Evolutionary conservation across 2,113 vertebrate species (phyloP).

Genomic region (Cacatua alba): DNA sequence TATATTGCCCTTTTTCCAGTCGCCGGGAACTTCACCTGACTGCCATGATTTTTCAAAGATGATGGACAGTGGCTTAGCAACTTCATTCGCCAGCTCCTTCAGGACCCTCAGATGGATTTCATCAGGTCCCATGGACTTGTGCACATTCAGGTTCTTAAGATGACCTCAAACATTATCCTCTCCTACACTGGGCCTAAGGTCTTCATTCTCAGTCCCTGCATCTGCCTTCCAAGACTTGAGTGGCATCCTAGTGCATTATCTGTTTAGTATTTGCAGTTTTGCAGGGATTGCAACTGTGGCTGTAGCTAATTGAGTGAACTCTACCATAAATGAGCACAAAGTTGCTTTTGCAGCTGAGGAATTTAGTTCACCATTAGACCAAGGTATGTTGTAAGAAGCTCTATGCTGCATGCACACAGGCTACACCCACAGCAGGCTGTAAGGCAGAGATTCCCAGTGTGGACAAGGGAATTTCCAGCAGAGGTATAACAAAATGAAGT

Average conservation of each 20-base stretch:
- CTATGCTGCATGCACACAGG: accelerated
- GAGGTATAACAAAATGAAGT: not conserved
- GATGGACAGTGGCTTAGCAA: not conserved
- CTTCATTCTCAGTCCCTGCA: not conserved
- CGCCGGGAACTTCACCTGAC: not conserved
- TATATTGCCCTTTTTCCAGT: no score
- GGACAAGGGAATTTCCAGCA: not conserved
- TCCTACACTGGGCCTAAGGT: not conserved
- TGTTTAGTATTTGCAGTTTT: not conserved
- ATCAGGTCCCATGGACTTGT: not conserved
- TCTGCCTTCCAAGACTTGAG: not conserved
- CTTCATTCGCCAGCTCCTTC: not conserved
- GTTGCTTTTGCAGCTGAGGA: not conserved
- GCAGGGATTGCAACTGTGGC: not conserved
- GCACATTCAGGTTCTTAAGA: not conserved
- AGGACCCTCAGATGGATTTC: not conserved
- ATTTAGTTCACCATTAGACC: not conserved
- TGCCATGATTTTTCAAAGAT: not conserved
- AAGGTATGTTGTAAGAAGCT: not conserved
- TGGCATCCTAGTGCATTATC: not conserved
- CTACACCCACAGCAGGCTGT: not conserved
- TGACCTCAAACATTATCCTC: not conserved
- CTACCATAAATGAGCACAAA: not conserved
- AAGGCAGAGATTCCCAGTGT: not conserved
- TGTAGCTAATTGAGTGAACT: not conserved